Base-by-base conservation (phyloP, 2,113 vertebrate species). In the Leuciscus idus region DNA sequence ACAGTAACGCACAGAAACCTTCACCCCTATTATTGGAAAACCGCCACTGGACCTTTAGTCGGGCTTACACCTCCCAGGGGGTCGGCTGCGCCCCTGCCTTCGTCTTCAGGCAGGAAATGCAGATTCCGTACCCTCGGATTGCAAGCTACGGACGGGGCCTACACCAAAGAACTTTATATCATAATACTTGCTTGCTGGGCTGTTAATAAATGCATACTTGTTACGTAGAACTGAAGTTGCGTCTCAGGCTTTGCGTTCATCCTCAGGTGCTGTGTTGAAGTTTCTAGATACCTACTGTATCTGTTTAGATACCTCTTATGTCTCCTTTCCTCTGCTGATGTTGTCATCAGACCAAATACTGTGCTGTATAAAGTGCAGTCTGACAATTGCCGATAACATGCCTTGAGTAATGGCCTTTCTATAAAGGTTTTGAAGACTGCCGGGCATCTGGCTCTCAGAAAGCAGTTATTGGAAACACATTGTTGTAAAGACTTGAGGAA, bases 351-450 rank as follows among this genome's bases (percentile, higher is more conserved):
- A 9, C 23, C 17, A 59, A 73, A 61, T 33, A 61, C 28, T 59
- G 23, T 19, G 61, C 17, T 68, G 89, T 89, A 87, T 91, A 92
- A 93, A 92, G 92, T 90, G 74, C 87, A 48, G 39, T 89, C 85
- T 93, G 92, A 93, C 91, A 91, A 90, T 93, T 93, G 91, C 92
- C 89, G 84, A 92, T 92, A 93, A 92, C 92, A 90, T 79, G 87
- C 89, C 87, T 91, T 91, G 87, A 92, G 92, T 87, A 94, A 92
- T 88, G 84, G 90, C 86, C 84, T 88, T 90, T 83, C 90, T 90
- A 81, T 90, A 88, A 89, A 93, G 91, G 88, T 88, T 87, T 93
- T 92, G 90, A 91, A 91, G 91, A 90, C 90, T 90, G 66, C 77
- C 92, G 83, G 88, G 57, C 15, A 23, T 64, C 88, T 81, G 86